Percentiles rank a stretch among this genome's conserved stretches.
phyloP scores from a whole-genome alignment of 2,113 vertebrate genomes.

The Chionodraco myersi region DNA sequence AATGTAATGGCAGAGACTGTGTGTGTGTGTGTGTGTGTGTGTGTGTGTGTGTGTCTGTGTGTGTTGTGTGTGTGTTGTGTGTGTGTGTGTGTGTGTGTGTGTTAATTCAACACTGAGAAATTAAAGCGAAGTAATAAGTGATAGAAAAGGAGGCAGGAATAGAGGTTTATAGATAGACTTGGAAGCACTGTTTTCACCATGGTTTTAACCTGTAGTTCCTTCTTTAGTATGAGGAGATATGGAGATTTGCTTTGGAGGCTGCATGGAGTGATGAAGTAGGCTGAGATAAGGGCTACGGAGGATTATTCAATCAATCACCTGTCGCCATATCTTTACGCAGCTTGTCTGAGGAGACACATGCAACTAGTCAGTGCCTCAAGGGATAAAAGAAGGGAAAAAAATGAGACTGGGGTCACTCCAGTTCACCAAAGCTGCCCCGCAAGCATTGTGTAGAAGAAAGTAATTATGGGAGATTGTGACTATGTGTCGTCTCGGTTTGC shows the following conservation, averaged over 20 bases:
- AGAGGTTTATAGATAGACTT: constrained; percentile 21
- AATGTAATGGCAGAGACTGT: neutral
- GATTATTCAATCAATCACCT: constrained; percentile 80
- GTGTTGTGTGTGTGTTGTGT: neutral
- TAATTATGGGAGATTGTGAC: constrained; percentile 35
- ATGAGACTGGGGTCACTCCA: constrained; percentile 32
- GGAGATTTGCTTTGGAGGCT: constrained; percentile 59
- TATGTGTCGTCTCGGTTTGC: constrained; percentile 23
- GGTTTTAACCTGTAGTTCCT: constrained; percentile 48
- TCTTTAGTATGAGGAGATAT: constrained; percentile 55
- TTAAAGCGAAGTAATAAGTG: constrained; percentile 3
- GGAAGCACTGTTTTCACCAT: constrained; percentile 31
- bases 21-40: too few species aligned
- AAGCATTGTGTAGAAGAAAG: constrained; percentile 33
- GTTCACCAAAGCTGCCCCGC: constrained; percentile 33
- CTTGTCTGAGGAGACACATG: constrained; percentile 63
- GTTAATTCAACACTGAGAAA: neutral
- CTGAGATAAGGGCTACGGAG: constrained; percentile 68
- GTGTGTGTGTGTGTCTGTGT: too few species aligned
- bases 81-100: neutral
- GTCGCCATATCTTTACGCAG: constrained; percentile 66
- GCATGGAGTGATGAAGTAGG: constrained; percentile 65
- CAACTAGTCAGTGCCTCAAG: constrained; percentile 44
- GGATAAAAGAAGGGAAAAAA: constrained; percentile 52
- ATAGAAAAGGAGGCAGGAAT: constrained; percentile 7